Evolutionary conservation across 2,797 vertebrate genomes (phyloP).

Genomic region (Microtus californicus): DNA sequence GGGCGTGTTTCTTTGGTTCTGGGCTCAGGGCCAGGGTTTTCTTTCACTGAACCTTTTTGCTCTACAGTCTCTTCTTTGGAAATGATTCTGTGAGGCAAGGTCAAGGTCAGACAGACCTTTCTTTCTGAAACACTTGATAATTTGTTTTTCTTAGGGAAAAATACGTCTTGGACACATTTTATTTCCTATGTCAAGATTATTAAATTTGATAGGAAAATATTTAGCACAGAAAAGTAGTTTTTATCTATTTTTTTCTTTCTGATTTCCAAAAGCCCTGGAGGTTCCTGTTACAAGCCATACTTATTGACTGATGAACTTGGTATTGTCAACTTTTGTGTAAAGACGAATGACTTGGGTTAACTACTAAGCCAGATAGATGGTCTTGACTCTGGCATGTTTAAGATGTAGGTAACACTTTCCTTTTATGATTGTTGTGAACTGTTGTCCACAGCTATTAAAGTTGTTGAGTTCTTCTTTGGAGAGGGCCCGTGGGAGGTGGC

Average conservation of each 20-base stretch:
- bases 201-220: slow-evolving; percentile 2
- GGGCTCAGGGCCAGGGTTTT: too few species aligned
- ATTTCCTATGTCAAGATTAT: background rate
- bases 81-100: background rate
- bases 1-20: too few species aligned
- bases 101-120: background rate
- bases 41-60: too few species aligned
- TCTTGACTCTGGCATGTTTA: background rate
- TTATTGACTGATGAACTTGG: background rate
- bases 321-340: background rate
- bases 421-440: slow-evolving; percentile 17
- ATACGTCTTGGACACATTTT: background rate
- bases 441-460: background rate
- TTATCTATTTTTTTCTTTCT: slow-evolving; percentile 1
- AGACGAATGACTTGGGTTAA: background rate
- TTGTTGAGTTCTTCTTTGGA: background rate
- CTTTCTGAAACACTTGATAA: background rate
- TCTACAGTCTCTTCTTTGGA: background rate
- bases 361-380: fast-evolving
- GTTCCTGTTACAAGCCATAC: background rate
- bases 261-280: background rate
- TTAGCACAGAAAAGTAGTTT: background rate
- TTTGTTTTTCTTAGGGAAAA: background rate
- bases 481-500: background rate
- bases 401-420: background rate